Conservation (phyloP, 1,140 invertebrate genomes). For the Monomorium pharaonis region DNA sequence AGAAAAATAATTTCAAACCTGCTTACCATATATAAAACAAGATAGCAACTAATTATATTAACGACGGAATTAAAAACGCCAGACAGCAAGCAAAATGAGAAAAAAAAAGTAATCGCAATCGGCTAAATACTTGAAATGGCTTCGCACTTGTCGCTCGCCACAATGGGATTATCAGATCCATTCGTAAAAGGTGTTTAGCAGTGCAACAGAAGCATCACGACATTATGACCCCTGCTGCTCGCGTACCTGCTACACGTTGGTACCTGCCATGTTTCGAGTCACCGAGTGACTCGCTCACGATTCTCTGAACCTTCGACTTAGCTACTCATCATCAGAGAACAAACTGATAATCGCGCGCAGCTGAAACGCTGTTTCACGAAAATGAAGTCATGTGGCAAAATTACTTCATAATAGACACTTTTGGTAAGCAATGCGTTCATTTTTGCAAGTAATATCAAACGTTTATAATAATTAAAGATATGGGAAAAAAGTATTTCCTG, state of each 20-base stretch:
- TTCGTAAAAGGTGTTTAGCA: constrained; percentile 77
- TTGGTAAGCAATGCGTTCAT: neutral
- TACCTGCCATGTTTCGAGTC: constrained; percentile 26
- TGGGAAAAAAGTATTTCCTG: neutral
- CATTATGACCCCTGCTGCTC: constrained; percentile 72
- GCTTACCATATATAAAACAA: neutral
- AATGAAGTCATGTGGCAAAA: neutral
- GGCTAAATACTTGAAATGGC: constrained; percentile 69
- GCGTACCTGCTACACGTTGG: constrained; percentile 65
- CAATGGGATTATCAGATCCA: constrained; percentile 74
- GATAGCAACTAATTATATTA: neutral
- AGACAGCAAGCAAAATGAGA: neutral
- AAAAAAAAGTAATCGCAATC: constrained; percentile 25
- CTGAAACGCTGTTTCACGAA: neutral
- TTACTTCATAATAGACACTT: neutral
- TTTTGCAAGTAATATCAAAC: neutral
- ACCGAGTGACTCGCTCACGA: constrained; percentile 79
- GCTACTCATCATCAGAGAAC: constrained; percentile 15
- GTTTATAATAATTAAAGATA: neutral
- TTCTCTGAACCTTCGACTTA: constrained; percentile 78
- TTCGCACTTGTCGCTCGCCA: constrained; percentile 78
- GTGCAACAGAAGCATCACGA: constrained; percentile 72
- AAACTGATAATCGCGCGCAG: neutral
- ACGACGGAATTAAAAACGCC: neutral
- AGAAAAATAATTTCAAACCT: neutral